phyloP scores from a whole-genome alignment of 2,113 vertebrate species.

The Dipodomys merriami region DNA sequence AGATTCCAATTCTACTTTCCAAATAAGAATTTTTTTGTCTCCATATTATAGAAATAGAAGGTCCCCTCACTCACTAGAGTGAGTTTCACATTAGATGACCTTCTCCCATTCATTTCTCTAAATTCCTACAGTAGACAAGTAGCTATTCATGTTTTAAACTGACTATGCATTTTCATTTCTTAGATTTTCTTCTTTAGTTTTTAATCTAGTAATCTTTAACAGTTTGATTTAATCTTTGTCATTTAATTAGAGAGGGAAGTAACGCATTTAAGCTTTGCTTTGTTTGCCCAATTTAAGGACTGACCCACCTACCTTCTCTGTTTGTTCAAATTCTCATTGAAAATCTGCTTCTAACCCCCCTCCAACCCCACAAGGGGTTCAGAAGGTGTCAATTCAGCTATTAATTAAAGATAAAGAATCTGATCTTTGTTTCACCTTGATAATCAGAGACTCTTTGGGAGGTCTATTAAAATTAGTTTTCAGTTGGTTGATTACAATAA shows the following conservation, averaged over 20 bases:
- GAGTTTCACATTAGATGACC: neutral
- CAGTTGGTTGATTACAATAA: slow-evolving; percentile 84
- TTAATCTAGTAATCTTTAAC: neutral
- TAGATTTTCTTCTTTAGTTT: neutral
- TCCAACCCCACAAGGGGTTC: neutral
- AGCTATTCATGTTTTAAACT: neutral
- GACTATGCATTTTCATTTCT: neutral
- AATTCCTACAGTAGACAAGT: too few relatives aligned
- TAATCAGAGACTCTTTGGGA: slow-evolving; percentile 84
- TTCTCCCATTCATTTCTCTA: too few relatives aligned
- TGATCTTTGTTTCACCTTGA: slow-evolving; percentile 74
- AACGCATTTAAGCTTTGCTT: slow-evolving; percentile 18
- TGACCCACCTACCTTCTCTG: neutral
- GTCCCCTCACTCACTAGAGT: neutral
- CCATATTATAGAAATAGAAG: slow-evolving; percentile 37
- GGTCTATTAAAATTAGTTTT: slow-evolving; percentile 72
- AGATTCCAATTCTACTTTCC: slow-evolving; percentile 35
- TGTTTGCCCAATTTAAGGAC: slow-evolving; percentile 42
- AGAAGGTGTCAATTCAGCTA: slow-evolving; percentile 49
- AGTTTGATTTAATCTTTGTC: slow-evolving; percentile 16
- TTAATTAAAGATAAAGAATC: slow-evolving; percentile 67
- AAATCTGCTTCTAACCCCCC: slow-evolving; percentile 3
- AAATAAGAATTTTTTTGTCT: neutral
- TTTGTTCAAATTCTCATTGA: slow-evolving; percentile 47
- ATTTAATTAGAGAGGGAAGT: slow-evolving; percentile 10